Base-by-base conservation (phyloP, 2,797 vertebrate genomes). In the Phoebastria nigripes region DNA sequence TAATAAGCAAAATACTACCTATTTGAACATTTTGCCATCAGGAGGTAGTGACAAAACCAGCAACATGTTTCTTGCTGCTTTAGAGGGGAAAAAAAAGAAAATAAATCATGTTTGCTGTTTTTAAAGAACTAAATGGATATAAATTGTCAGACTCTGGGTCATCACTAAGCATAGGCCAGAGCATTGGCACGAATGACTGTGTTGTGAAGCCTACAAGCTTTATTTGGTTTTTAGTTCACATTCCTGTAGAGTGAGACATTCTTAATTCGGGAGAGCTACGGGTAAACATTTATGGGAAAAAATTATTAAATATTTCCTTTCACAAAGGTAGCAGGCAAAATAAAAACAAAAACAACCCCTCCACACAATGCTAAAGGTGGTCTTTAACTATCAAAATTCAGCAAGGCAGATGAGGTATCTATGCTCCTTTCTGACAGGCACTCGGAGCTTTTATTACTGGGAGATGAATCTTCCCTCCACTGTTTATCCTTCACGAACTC, bases 201-300 rank as follows among this genome's bases (percentile, higher is more conserved):
- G 92, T 91, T 97, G 54, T 92, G 94, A 89, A 97, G 92, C 61
- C 72, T 94, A 72, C 87, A 89, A 95, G 87, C 87, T 96, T 97
- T 96, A 95, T 94, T 97, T 95, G 95, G 93, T 97, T 97, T 96
- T 96, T 59, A 97, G 93, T 86, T 92, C 96, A 88, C 95, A 97
- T 97, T 97, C 96, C 89, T 96, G 78, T 15, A 93, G 94, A 91
- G 84, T 96, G 96, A 97, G 95, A 94, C 93, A 97, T 78, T 92
- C 90, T 95, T 85, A 91, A 92, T 94, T 92, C 0, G 31, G 65
- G 69, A 94, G 90, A 74, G 76, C 79, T 72, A 87, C 29, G 89
- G 72, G 62, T 96, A 97, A 97, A 97, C 96, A 96, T 81, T 83
- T 89, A 97, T 92, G 93, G 96, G 90, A 95, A 97, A 96, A 96